Evolutionary conservation across 2,113 vertebrate species (phyloP), one percentile per base, ranked within the genome.

Genomic region (Oncorhynchus mykiss): DNA sequence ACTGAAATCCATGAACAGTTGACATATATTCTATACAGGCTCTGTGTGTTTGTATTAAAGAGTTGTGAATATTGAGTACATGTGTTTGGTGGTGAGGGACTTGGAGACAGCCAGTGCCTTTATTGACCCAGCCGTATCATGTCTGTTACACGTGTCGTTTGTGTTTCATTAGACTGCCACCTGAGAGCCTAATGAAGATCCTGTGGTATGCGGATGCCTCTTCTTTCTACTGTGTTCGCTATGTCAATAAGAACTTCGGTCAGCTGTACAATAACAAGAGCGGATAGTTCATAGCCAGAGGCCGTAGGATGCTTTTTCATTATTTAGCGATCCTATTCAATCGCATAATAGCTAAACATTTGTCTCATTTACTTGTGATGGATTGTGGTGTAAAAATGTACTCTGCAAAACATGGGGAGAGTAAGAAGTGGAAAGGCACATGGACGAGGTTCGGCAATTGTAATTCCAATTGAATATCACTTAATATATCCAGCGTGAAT

Each of bases 261-360:
- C 89, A 92, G 11, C 89, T 97, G 70, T 90, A 95, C 82, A 96
- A 59, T 77, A 93, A 94, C 88, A 95, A 95, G 95, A 95, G 95
- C 94, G 94, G 70, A 34, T 31, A 3, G 27, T 64, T 8, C 25
- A 73, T 2, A 34, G 31, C 5, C 31, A 34, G 31, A 34, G 31
- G 31, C 31, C 31, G 31, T 34, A 34, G 34, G 34, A 34, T 7
- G 34, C 34, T 7, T 34, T 34, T 34, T 34, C 34, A 34, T 34
- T 54, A 24, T 22, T 16, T 4, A 49, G 5, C 31, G 45, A 39
- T 8, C 16, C n/a, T 45, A 57, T 27, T 65, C 14, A 67, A 22
- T 34, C 39, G 2, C 64, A 11, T 22, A 22, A 13, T 22, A 66
- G 20, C 64, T 7, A n/a, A 67, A 45, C 7, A 11, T 80, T 34